Percentiles rank a stretch among this genome's conserved stretches.
Evolutionary conservation across 2,888 invertebrate genomes (phyloP).

Genomic region (Argyresthia goedartella): DNA sequence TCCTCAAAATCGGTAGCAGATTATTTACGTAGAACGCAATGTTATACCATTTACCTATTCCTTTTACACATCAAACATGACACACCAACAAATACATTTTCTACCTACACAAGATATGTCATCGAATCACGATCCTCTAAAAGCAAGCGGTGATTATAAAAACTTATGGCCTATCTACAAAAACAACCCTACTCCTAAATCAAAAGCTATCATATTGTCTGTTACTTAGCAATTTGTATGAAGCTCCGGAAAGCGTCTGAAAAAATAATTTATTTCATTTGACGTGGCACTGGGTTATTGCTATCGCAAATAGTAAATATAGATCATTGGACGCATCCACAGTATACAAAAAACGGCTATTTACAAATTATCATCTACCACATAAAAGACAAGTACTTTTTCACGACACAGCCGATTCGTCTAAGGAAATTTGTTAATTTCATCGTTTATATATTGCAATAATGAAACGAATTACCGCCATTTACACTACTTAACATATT

Average conservation of each 20-base stretch:
- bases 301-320: conserved; percentile 2
- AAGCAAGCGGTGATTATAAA: conserved; percentile 46
- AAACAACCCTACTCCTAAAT: conserved; percentile 14
- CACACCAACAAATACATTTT: conserved; percentile 51
- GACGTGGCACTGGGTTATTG: conserved; percentile 1
- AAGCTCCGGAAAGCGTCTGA: neutral
- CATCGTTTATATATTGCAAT: conserved; percentile 45
- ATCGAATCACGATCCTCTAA: conserved; percentile 61
- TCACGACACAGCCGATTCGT: conserved; percentile 69
- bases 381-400: conserved; percentile 48
- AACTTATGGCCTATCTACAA: conserved; percentile 14
- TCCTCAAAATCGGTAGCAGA: too few relatives aligned
- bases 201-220: conserved; percentile 4
- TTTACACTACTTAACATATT: conserved; percentile 66
- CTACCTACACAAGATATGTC: conserved; percentile 68
- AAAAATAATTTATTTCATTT: neutral
- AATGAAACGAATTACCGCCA: conserved; percentile 57
- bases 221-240: neutral
- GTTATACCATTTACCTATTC: neutral
- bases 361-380: conserved; percentile 55
- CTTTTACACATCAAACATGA: conserved; percentile 14
- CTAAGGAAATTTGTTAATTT: conserved; percentile 26
- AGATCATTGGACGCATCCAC: conserved; percentile 3
- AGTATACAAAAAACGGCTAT: conserved; percentile 27
- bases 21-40: too few relatives aligned